Evolutionary conservation across 2,797 vertebrate genomes (phyloP), one percentile per base, ranked within the genome.

Genomic region (Australoheros facetus): DNA sequence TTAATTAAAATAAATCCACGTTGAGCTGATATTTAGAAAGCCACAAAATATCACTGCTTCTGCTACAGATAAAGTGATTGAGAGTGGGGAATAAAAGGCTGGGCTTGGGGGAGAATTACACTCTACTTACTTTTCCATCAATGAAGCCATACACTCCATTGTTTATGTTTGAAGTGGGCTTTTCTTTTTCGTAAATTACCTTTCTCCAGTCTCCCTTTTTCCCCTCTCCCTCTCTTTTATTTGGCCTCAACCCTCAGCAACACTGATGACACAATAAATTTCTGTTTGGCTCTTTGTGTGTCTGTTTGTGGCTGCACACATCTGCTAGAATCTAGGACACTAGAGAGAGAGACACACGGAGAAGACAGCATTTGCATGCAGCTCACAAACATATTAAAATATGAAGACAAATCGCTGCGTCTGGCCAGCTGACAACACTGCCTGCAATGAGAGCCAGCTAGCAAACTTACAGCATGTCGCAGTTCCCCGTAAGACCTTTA

Each of bases 1-100:
- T 95, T 95, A 96, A 96, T 96, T 95, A 95, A 95, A 95, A 95
- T 95, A 94, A 95, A 96, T 95, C 94, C 92, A 90, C 91, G 89
- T 92, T 92, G 84, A 83, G 89, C 89, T 93, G 89, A 95, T 95
- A 92, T 95, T 95, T 93, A 91, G 89, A 89, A 92, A 91, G 84
- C 82, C 37, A 48, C 77, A 80, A 82, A 92, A 89, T 89, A 85
- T 75, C 28, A 54, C 77, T 82, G 78, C 78, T 80, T 84, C 73
- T 45, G 66, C 88, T 79, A 88, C 85, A 91, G 92, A 94, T 94
- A 89, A 86, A 88, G 89, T 91, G 94, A 93, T 92, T 92, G 90
- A 94, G 88, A 85, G 88, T 30, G 58, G 75, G 75, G 77, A 88
- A 90, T 90, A 91, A 93, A 92, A 89, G 84, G 82, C 79, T 69